Evolutionary conservation across 2,113 vertebrate species (phyloP).

Genomic region (Aldabrachelys gigantea): DNA sequence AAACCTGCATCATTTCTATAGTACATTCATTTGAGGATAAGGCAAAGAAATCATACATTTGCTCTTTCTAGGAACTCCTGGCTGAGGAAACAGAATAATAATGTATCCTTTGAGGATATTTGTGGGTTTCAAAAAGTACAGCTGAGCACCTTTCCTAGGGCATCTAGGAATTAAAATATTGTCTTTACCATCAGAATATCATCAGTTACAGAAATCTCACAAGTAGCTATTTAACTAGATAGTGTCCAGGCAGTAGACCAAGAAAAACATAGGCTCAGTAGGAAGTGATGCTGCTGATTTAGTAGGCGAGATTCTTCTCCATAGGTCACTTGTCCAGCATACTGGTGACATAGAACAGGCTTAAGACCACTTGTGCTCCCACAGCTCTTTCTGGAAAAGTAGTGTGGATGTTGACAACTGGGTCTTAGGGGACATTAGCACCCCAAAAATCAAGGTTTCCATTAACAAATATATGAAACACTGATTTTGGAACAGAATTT

Average conservation of each 20-base stretch:
- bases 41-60: background rate
- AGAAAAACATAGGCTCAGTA: background rate
- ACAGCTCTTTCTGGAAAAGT: rapidly evolving
- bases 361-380: background rate
- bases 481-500: background rate
- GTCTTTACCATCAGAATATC: background rate
- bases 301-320: background rate
- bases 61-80: background rate
- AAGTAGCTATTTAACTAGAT: background rate
- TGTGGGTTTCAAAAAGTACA: background rate
- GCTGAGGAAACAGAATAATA: background rate
- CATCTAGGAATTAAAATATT: background rate
- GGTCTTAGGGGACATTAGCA: background rate
- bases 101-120: background rate
- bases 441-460: background rate
- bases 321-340: background rate
- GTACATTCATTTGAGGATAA: background rate
- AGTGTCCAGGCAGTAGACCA: background rate
- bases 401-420: background rate
- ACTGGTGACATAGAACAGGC: background rate
- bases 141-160: background rate
- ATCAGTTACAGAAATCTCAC: background rate
- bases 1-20: background rate
- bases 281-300: background rate
- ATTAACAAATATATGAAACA: background rate